Base-by-base conservation (phyloP, 2,888 invertebrate species). In the Conus canariensis region DNA sequence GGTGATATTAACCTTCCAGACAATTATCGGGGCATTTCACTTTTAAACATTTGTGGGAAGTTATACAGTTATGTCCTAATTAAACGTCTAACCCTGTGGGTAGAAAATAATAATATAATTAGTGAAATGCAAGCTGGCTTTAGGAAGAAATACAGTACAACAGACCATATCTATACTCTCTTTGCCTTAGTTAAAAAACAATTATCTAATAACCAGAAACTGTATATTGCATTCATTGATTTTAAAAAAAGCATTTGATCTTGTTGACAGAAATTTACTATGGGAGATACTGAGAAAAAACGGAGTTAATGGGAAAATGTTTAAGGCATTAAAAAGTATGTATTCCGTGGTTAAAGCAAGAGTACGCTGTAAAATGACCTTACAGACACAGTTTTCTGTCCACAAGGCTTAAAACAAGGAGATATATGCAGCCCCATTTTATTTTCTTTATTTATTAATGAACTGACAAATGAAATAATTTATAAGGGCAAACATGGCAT, bases 201-300 rank as follows among this genome's bases (percentile, higher is more conserved):
- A n/a, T n/a, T n/a, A n/a, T n/a, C n/a, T n/a, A n/a, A 82, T 30
- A n/a, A 45, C 30, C 14, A 30, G 7, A 82, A 82, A 45, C 45
- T 82, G 10, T 82, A 82, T 30, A 25, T 82, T 45, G 45, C 82
- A 14, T 82, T 45, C 25, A 82, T 82, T 25, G 82, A 82, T 30
- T 82, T 82, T 30, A 30, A 45, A n/a, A 30, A 82, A 82, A 82
- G 82, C 82, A 45, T 82, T 82, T 82, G 82, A 82, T 45, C 25
- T 45, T 14, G 82, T 82, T 9, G 30, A 30, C 25, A 82, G 25
- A 82, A 45, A 30, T 16, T 45, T 19, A 14, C 56, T 82, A 16
- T 82, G 82, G 82, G 82, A 7, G 25, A 30, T 82, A 14, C 45
- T 82, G 6, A 82, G 45, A 30, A 82, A 82, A 30, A 82, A 82